These are phyloP conservation scores for Strigamia crassipes DNA, from an alignment of 2,888 invertebrate genomes.

Conservation along the genomic window DNA sequence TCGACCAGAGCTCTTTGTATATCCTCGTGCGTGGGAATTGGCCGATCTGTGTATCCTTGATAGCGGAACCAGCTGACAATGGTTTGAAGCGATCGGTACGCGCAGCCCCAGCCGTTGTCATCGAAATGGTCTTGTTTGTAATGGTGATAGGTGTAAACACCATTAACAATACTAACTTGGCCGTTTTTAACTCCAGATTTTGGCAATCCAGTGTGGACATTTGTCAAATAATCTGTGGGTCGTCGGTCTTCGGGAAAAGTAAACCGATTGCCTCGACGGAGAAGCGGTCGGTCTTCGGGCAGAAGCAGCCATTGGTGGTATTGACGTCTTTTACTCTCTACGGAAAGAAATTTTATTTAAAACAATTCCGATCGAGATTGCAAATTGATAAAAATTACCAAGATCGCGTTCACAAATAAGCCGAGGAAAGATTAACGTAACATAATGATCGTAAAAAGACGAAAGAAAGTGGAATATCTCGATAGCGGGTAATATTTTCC, in stretches of 20 bases:
- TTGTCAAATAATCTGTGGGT: not conserved
- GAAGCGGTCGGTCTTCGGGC: constrained; percentile 24
- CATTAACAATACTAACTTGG: constrained; percentile 66
- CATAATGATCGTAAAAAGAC: not conserved
- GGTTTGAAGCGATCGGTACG: constrained; percentile 95
- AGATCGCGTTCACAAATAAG: not conserved
- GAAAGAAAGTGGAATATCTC: constrained; percentile 9
- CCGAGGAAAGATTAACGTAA: not conserved
- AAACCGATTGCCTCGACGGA: not conserved
- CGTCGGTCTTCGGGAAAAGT: not conserved
- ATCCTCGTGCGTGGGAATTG: constrained; percentile 79
- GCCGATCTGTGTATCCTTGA: constrained; percentile 78
- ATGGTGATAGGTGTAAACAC: constrained; percentile 91
- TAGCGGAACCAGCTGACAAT: constrained; percentile 86
- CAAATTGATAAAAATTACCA: constrained; percentile 19
- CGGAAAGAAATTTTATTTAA: too few species aligned
- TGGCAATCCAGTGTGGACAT: constrained; percentile 50
- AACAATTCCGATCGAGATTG: too few species aligned
- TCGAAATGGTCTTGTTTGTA: constrained; percentile 94
- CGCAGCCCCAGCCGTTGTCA: constrained; percentile 99
- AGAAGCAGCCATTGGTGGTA: constrained; percentile 31
- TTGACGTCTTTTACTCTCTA: constrained; percentile 1
- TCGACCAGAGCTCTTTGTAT: constrained; percentile 93
- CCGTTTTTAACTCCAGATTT: constrained; percentile 48
- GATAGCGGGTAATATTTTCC: not conserved